These are phyloP conservation scores for Nineta flava DNA, from an alignment of 2,888 invertebrate species.

Conservation along the genomic window DNA sequence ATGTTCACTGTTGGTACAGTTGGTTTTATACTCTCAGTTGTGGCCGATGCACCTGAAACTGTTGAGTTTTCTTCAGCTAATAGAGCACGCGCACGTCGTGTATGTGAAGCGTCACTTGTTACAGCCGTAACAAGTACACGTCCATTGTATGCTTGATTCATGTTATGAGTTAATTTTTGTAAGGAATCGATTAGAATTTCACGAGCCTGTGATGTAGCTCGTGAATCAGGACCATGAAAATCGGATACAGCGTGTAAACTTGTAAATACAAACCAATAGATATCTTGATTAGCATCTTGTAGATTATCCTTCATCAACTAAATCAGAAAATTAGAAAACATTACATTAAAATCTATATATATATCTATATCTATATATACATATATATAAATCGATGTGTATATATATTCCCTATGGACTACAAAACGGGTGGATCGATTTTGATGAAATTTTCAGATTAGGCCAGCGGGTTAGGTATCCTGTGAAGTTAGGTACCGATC, in stretches of 20 bases:
- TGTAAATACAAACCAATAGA: constrained; percentile 47
- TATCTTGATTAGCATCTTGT: constrained; percentile 41
- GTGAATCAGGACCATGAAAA: constrained; percentile 46
- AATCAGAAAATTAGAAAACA: neutral
- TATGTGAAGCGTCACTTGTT: constrained; percentile 47
- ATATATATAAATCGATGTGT: too few species aligned
- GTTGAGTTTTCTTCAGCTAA: constrained; percentile 12
- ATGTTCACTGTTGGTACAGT: too few species aligned
- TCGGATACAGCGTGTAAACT: constrained; percentile 47
- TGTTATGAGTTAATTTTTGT: constrained; percentile 33
- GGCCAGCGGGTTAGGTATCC: too few species aligned
- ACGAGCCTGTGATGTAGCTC: constrained; percentile 46
- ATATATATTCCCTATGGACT: too few species aligned
- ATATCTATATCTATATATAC: too few species aligned
- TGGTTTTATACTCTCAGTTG: too few species aligned
- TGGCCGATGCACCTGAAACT: neutral
- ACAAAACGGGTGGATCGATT: too few species aligned
- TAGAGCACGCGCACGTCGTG: constrained; percentile 30
- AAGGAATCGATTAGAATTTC: constrained; percentile 39
- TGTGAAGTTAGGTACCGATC: too few species aligned
- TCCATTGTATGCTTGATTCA: constrained; percentile 37
- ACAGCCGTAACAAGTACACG: constrained; percentile 45
- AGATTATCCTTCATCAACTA: constrained; percentile 22
- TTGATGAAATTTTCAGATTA: too few species aligned
- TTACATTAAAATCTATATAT: too few species aligned